phyloP scores from a whole-genome alignment of 2,797 vertebrate genomes.

The Sebastes hopkinsi region DNA sequence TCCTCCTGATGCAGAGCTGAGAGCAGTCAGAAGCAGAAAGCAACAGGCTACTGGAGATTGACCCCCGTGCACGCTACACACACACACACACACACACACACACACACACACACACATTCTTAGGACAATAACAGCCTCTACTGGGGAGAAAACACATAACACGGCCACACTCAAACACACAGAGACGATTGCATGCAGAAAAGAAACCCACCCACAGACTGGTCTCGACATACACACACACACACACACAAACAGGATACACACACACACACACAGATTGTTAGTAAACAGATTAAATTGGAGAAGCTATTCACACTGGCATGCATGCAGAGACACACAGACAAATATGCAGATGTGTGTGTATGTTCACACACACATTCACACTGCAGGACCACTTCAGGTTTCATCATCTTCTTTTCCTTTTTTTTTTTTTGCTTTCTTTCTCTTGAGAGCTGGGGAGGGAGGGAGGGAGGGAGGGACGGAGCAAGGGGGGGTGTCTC shows the following conservation, averaged over 20 bases:
- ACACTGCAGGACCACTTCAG: conserved; percentile 81
- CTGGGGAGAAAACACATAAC: conserved; percentile 66
- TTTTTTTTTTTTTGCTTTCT: conserved; percentile 68
- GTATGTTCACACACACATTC: conserved; percentile 14
- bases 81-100: conserved; percentile 8
- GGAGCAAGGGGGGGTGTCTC: conserved; percentile 60
- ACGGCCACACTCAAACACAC: conserved; percentile 33
- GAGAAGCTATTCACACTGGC: conserved; percentile 52
- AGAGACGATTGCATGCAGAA: conserved; percentile 26
- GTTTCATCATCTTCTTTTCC: conserved; percentile 76
- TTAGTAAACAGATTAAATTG: conserved; percentile 69
- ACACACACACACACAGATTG: conserved; percentile 47
- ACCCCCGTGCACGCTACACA: conserved; percentile 29
- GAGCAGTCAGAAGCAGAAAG: conserved; percentile 61
- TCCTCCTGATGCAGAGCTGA: conserved; percentile 63
- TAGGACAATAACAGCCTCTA: conserved; percentile 74
- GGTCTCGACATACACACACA: neutral
- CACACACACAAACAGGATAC: conserved; percentile 21
- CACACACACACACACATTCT: conserved; percentile 41
- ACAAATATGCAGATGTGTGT: conserved; percentile 36
- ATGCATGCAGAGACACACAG: conserved; percentile 17
- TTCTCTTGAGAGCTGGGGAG: conserved; percentile 66
- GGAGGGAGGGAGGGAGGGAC: neutral
- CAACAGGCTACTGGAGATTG: conserved; percentile 75
- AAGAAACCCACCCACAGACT: conserved; percentile 37